Conservation (phyloP, 2,888 invertebrate genomes). For the Acrobeloides nanus region DNA sequence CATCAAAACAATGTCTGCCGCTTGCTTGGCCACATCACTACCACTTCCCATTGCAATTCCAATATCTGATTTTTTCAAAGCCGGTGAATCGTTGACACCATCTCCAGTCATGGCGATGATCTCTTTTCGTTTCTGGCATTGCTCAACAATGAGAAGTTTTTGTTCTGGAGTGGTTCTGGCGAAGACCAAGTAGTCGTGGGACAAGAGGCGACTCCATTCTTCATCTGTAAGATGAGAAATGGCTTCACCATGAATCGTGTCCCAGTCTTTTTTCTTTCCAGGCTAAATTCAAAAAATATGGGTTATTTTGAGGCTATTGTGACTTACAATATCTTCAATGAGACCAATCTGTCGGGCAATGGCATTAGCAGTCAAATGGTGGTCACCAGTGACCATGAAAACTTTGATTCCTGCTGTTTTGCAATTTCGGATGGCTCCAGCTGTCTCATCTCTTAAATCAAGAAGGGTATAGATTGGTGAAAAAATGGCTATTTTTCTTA, state of each 20-base stretch:
- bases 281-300: constrained; percentile 23
- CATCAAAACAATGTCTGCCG: constrained; percentile 31
- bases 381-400: constrained; percentile 44
- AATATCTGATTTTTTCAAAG: constrained; percentile 48
- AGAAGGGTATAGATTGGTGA: too few relatives aligned
- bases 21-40: constrained; percentile 29
- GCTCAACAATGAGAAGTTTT: constrained; percentile 47
- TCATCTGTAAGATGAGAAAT: constrained; percentile 28
- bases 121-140: constrained; percentile 48
- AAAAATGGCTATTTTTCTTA: constrained; percentile 10
- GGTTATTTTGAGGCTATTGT: constrained; percentile 18
- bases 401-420: constrained; percentile 51
- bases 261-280: constrained; percentile 31
- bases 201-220: constrained; percentile 44
- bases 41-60: constrained; percentile 52
- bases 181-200: constrained; percentile 49
- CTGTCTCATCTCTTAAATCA: constrained; percentile 37
- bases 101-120: constrained; percentile 49
- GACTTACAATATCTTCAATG: constrained; percentile 22
- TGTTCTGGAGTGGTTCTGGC: constrained; percentile 51
- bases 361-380: constrained; percentile 48
- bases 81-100: constrained; percentile 50
- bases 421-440: constrained; percentile 47
- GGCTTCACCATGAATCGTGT: constrained; percentile 38
- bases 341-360: constrained; percentile 49